phyloP scores from a whole-genome alignment of 2,113 vertebrate species.

The Motacilla tschutschensis region DNA sequence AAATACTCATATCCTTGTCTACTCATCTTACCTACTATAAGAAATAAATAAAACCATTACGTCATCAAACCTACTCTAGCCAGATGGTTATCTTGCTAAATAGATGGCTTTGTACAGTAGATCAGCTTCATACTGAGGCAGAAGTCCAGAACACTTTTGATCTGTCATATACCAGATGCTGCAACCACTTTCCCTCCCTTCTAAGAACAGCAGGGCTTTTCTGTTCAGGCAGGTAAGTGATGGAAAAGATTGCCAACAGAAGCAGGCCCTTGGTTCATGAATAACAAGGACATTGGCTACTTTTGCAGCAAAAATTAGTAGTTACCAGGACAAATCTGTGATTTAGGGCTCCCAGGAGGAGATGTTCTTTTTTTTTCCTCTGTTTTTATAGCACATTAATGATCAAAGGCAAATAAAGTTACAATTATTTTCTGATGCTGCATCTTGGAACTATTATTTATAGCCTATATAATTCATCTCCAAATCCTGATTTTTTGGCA shows the following conservation, averaged over 20 bases:
- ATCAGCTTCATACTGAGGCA: not conserved
- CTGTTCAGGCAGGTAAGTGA: not conserved
- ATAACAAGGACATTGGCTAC: not conserved
- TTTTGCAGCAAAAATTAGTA: not conserved
- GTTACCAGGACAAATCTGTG: not conserved
- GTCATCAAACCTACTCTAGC: not conserved
- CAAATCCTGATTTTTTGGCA: slow-evolving; percentile 15
- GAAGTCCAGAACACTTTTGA: slow-evolving; percentile 4
- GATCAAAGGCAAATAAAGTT: slow-evolving; percentile 1
- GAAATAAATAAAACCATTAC: slow-evolving; percentile 38
- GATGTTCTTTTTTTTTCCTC: not conserved
- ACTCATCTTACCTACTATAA: slow-evolving; percentile 12
- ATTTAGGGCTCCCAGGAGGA: not conserved
- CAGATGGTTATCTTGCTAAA: slow-evolving; percentile 39
- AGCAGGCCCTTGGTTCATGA: not conserved
- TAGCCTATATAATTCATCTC: slow-evolving; percentile 19
- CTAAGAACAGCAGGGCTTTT: slow-evolving; percentile 8
- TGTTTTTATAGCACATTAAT: slow-evolving; percentile 1
- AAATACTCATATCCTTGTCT: not conserved
- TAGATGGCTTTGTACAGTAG: not conserved
- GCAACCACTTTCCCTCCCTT: not conserved
- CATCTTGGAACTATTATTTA: slow-evolving; percentile 2
- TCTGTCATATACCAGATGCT: not conserved
- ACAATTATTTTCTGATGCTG: slow-evolving; percentile 24
- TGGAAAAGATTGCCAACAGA: not conserved